A percentile compares a stretch with the other conserved stretches of the same genome.
These are phyloP conservation scores for Trissolcus japonicus DNA, from an alignment of 2,888 invertebrate genomes.

Conservation along the genomic window DNA sequence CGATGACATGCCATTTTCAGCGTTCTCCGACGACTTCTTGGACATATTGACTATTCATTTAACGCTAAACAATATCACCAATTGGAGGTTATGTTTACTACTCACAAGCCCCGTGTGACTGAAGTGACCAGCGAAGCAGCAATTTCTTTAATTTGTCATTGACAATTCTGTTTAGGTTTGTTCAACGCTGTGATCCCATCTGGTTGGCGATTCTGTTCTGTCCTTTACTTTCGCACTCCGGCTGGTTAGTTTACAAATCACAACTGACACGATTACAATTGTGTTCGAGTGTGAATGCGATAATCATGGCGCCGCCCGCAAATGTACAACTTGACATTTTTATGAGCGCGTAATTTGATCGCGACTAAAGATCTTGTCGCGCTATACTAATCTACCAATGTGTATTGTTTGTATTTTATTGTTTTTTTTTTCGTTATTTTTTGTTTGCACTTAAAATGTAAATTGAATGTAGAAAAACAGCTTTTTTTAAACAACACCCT, in stretches of 20 bases:
- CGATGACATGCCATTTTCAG: constrained; percentile 22
- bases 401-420: no score
- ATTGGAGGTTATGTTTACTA: constrained; percentile 21
- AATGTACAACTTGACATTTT: background rate
- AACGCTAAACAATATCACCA: constrained; percentile 5
- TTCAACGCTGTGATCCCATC: no score
- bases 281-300: no score
- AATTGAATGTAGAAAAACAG: no score
- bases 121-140: background rate
- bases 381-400: background rate
- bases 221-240: no score
- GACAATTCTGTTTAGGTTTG: background rate
- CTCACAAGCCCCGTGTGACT: constrained; percentile 1
- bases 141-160: background rate
- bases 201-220: no score
- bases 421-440: background rate
- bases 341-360: constrained; percentile 2
- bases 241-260: no score
- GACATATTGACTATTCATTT: constrained; percentile 23
- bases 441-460: background rate
- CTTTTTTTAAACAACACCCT: no score
- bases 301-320: background rate
- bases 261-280: no score
- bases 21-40: background rate
- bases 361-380: background rate